phyloP scores from a whole-genome alignment of 2,797 vertebrate species.

The Coreius guichenoti region DNA sequence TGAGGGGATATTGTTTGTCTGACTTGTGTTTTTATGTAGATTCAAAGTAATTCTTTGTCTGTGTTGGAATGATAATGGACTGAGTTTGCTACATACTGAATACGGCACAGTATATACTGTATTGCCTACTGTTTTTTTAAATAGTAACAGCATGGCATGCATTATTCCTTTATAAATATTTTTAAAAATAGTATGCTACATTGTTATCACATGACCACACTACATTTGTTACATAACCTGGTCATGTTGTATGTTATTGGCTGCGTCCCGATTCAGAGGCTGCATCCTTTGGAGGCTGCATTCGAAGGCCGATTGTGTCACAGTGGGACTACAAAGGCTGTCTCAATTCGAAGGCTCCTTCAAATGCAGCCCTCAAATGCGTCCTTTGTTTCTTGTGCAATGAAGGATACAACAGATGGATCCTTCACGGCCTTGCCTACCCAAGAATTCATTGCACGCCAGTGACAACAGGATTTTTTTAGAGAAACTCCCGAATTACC shows the following conservation, averaged over 20 bases:
- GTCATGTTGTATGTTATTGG: not conserved
- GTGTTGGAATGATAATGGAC: not conserved
- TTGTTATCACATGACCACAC: not conserved
- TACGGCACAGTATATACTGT: not conserved
- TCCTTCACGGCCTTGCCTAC: no score
- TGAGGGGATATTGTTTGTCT: not conserved
- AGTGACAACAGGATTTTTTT: no score
- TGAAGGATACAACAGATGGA: no score
- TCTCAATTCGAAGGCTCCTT: no score
- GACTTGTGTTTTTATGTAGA: not conserved
- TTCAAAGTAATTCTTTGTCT: not conserved
- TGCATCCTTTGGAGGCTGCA: no score
- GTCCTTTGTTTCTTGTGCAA: no score
- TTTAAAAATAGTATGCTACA: not conserved
- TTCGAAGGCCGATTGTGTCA: no score
- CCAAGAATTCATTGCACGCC: no score
- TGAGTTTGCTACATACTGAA: not conserved
- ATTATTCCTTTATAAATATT: not conserved
- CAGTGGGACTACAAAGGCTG: no score
- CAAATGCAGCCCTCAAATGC: no score
- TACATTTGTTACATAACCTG: not conserved
- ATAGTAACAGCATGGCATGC: not conserved
- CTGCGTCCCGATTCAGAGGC: no score
- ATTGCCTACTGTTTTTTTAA: not conserved
- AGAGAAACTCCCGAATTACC: no score